Evolutionary conservation across 2,797 vertebrate genomes (phyloP), one percentile per base, ranked within the genome.

Genomic region (Gymnoscopelus microlampas): DNA sequence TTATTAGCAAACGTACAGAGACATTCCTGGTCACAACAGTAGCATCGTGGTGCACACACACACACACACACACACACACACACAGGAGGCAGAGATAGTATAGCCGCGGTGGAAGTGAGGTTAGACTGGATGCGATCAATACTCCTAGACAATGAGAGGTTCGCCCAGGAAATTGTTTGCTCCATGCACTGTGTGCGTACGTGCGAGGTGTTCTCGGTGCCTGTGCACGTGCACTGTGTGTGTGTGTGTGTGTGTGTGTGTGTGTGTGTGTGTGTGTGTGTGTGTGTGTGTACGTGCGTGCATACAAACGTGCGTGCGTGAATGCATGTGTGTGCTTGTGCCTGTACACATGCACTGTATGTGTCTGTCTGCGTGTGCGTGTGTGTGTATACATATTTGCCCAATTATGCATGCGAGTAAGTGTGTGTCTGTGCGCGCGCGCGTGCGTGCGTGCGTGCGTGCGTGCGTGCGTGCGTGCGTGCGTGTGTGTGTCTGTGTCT

Each of bases 111-210:
- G 80, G 85, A 83, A 84, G 82, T 78, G 87, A 87, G 86, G 85
- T 83, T 65, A 77, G 74, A 83, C 79, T 68, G 79, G 84, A 84
- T 83, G 84, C 74, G 91, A 92, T 93, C 90, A 89, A 90, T 93
- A 93, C 85, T 75, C 80, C 76, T 83, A 89, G 87, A 92, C 90
- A 93, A 92, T 92, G 86, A 86, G 82, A 88, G 87, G 83, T 86
- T 85, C 88, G 83, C 79, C 78, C 90, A 92, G 90, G 91, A 93
- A 91, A 93, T 93, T 91, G 89, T 92, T 90, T 91, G 90, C 84
- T 91, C 88, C 89, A 77, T 77, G 76, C 53, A 35, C 4, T 54
- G 50, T 39, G 44, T 14, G 60, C 13, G 23, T 6, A 44, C 48
- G 15, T 48, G 59, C 19, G 19, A 19, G 19, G 19, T 19, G 19